A percentile compares a stretch with the other conserved stretches of the same genome.
phyloP scores from a whole-genome alignment of 64 coral and sea anemone species.

The Acropora yongei region DNA sequence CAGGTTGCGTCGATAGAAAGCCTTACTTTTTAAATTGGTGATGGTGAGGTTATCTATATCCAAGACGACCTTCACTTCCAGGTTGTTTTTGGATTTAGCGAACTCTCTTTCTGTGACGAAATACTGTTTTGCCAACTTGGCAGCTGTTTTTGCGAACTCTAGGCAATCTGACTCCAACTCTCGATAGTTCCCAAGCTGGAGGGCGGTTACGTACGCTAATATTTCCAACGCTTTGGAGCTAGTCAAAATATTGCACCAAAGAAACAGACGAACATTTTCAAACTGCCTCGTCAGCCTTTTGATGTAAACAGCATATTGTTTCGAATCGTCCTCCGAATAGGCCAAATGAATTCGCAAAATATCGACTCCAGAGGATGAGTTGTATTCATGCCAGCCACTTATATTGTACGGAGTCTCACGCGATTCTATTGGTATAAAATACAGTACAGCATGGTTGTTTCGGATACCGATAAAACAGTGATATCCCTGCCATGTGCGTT shows the following conservation, averaged over 20 bases:
- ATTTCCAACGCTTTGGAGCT: slow-evolving; percentile 2
- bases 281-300: slow-evolving; percentile 4
- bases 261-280: background rate
- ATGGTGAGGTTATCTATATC: background rate
- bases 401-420: background rate
- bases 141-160: slow-evolving; percentile 5
- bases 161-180: slow-evolving; percentile 2
- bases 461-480: slow-evolving; percentile 33
- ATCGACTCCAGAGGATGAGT: background rate
- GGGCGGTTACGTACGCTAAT: slow-evolving; percentile 5
- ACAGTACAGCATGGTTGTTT: background rate
- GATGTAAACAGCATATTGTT: background rate
- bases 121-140: background rate
- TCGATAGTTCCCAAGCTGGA: slow-evolving; percentile 4
- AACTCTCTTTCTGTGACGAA: background rate
- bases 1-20: background rate
- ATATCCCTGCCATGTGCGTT: slow-evolving; percentile 9
- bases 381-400: background rate
- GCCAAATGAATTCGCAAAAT: background rate
- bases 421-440: slow-evolving; percentile 15
- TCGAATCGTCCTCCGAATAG: background rate
- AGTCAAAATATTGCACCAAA: background rate
- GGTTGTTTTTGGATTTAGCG: background rate
- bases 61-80: background rate
- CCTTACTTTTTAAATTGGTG: slow-evolving; percentile 6